A percentile compares a stretch with the other conserved stretches of the same genome.
These are phyloP conservation scores for Brachypteracias leptosomus DNA, from an alignment of 2,113 vertebrate genomes.

Conservation along the genomic window DNA sequence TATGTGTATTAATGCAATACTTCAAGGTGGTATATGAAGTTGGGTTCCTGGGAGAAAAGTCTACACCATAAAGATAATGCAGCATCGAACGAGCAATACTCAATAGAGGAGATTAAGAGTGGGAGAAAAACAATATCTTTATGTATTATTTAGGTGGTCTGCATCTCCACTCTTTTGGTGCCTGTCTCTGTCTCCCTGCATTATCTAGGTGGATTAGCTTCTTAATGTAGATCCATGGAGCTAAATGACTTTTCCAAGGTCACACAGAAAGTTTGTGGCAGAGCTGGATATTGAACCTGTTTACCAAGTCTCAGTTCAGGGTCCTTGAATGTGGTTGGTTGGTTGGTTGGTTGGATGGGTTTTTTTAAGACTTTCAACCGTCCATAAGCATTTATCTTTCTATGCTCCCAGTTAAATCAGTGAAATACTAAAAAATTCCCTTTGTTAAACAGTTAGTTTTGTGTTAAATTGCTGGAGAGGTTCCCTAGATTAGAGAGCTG, in stretches of 20 bases:
- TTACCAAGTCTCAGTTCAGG: neutral
- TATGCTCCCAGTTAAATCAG: neutral
- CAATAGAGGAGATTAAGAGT: conserved; percentile 25
- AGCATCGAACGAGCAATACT: conserved; percentile 20
- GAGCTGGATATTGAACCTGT: neutral
- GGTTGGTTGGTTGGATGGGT: too few relatives aligned
- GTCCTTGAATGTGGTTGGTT: neutral
- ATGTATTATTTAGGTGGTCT: conserved; percentile 65
- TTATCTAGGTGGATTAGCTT: conserved; percentile 39
- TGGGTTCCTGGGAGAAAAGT: neutral
- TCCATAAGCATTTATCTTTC: neutral
- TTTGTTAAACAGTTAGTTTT: neutral
- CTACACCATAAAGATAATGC: conserved; percentile 29
- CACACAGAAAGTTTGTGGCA: neutral
- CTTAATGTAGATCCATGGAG: neutral
- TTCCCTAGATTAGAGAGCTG: neutral
- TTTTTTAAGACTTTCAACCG: neutral
- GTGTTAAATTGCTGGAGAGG: neutral
- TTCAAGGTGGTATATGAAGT: neutral
- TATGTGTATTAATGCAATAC: conserved; percentile 19
- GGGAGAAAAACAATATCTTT: conserved; percentile 20
- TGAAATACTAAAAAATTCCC: neutral
- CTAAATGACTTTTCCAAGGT: conserved; percentile 36
- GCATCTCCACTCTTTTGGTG: conserved; percentile 29
- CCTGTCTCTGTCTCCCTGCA: conserved; percentile 40